Percentiles rank a stretch among this genome's conserved stretches.
Conservation (phyloP, 1,140 invertebrate genomes). For the Drosophila setifemur region DNA sequence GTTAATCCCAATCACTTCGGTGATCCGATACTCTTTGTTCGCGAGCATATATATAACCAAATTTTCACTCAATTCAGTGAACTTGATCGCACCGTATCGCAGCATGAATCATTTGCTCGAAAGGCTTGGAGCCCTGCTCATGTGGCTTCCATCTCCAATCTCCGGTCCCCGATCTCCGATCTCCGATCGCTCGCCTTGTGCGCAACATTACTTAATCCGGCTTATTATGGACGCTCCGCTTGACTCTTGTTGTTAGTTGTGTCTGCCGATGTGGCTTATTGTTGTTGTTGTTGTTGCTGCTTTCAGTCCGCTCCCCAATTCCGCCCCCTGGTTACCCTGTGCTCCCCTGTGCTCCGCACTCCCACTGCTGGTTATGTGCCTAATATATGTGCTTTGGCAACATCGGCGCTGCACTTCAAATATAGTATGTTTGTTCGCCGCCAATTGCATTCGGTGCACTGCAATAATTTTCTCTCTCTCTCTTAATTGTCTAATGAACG, state of each 20-base stretch:
- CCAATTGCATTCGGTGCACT: slow-evolving; percentile 45
- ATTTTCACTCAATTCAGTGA: slow-evolving; percentile 37
- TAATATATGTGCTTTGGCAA: slow-evolving; percentile 35
- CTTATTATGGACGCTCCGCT: slow-evolving; percentile 74
- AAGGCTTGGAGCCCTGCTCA: slow-evolving; percentile 23
- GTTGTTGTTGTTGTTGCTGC: background rate
- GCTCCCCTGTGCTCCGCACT: slow-evolving; percentile 16
- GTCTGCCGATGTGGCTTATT: too few species aligned
- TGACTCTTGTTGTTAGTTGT: slow-evolving; percentile 31
- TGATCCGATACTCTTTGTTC: slow-evolving; percentile 22
- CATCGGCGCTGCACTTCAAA: slow-evolving; percentile 66
- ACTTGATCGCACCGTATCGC: slow-evolving; percentile 40
- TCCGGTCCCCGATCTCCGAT: slow-evolving; percentile 3
- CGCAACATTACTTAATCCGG: slow-evolving; percentile 72
- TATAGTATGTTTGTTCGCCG: slow-evolving; percentile 46
- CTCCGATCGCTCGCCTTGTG: slow-evolving; percentile 18
- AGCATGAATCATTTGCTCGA: slow-evolving; percentile 29
- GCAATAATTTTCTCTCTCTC: slow-evolving; percentile 76
- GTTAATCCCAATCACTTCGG: background rate
- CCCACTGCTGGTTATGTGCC: slow-evolving; percentile 22
- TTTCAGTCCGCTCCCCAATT: background rate
- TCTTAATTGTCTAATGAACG: slow-evolving; percentile 76
- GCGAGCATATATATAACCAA: slow-evolving; percentile 6
- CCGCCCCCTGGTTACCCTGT: background rate
- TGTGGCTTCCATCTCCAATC: slow-evolving; percentile 12